Percentiles rank a stretch among this genome's conserved stretches.
phyloP scores from a whole-genome alignment of 1,140 invertebrate species.

The Hyles euphorbiae region DNA sequence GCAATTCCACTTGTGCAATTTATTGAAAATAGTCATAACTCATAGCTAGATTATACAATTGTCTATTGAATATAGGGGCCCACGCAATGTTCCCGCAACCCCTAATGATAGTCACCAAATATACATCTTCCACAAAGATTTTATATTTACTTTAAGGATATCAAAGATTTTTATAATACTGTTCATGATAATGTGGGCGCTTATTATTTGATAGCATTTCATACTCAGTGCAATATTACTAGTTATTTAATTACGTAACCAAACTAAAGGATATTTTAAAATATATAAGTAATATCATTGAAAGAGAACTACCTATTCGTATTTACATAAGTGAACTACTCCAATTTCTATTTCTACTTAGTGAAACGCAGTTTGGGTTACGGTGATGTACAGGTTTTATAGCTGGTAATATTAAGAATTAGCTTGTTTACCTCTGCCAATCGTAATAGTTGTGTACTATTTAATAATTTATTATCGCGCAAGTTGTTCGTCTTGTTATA shows the following conservation, averaged over 20 bases:
- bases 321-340: conserved; percentile 74
- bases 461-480: conserved; percentile 74
- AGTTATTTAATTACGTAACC: conserved; percentile 79
- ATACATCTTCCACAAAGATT: conserved; percentile 69
- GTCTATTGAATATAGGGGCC: conserved; percentile 73
- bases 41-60: conserved; percentile 73
- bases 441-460: conserved; percentile 74
- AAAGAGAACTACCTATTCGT: conserved; percentile 74
- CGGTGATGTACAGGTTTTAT: conserved; percentile 73
- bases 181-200: conserved; percentile 66
- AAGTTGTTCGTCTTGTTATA: conserved; percentile 66
- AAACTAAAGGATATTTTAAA: conserved; percentile 77
- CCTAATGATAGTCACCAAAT: conserved; percentile 62
- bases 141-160: conserved; percentile 66
- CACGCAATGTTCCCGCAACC: conserved; percentile 59
- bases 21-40: conserved; percentile 72
- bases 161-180: conserved; percentile 63
- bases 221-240: conserved; percentile 80
- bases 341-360: conserved; percentile 60
- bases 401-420: conserved; percentile 74
- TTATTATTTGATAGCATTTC: conserved; percentile 76
- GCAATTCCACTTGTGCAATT: conserved; percentile 73
- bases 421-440: conserved; percentile 76
- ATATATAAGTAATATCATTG: conserved; percentile 68
- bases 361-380: conserved; percentile 72